A percentile compares a stretch with the other conserved stretches of the same genome.
These are phyloP conservation scores for Nipponia nippon DNA, from an alignment of 2,113 vertebrate species.

Conservation along the genomic window DNA sequence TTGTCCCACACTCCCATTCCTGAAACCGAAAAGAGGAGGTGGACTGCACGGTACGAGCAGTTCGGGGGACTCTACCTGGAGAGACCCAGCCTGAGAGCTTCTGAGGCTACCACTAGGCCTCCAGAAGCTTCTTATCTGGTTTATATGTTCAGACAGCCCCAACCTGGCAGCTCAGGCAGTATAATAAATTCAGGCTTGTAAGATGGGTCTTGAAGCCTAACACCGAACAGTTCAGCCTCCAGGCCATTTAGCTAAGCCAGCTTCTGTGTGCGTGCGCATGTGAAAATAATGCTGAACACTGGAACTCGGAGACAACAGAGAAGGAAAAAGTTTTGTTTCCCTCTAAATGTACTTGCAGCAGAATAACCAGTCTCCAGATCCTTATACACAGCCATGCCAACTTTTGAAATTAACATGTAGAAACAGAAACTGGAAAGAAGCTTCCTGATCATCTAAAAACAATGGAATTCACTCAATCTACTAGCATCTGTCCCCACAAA, in stretches of 20 bases:
- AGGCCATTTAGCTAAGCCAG: neutral
- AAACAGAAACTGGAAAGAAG: neutral
- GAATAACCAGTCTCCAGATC: neutral
- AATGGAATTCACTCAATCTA: neutral
- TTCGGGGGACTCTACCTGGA: neutral
- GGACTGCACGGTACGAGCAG: neutral
- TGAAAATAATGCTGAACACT: neutral
- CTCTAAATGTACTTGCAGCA: neutral
- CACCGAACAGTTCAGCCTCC: neutral
- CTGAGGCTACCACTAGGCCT: neutral
- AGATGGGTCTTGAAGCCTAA: neutral
- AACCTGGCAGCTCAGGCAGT: neutral
- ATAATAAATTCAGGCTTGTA: neutral
- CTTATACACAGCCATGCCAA: neutral
- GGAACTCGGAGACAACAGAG: neutral
- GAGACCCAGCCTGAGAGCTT: neutral
- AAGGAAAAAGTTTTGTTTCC: neutral
- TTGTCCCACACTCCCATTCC: neutral
- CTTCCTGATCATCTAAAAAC: neutral
- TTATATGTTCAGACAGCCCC: neutral
- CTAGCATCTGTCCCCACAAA: neutral
- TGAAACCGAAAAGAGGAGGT: neutral
- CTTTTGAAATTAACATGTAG: neutral
- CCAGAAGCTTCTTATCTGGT: slow-evolving; percentile 10
- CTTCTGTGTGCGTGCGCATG: neutral